phyloP scores from a whole-genome alignment of 2,113 vertebrate species.

The Smithornis capensis region DNA sequence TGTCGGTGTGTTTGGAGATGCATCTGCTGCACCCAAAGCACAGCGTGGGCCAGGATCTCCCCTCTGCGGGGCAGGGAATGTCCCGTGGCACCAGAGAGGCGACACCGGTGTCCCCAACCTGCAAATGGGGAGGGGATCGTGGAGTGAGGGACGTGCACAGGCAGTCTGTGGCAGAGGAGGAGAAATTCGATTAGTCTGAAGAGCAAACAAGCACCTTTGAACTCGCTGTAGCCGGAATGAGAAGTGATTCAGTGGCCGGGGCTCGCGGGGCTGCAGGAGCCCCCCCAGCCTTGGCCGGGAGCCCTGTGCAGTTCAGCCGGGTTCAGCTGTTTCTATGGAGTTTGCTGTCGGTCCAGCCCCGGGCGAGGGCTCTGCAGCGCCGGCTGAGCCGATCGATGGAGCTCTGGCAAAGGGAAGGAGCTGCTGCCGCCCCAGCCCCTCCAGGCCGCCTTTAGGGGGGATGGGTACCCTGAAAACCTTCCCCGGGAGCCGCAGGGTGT shows the following conservation, averaged over 20 bases:
- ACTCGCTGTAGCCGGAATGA: background rate
- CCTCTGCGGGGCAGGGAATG: background rate
- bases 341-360: background rate
- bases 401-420: background rate
- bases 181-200: background rate
- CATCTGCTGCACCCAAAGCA: background rate
- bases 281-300: background rate
- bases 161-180: background rate
- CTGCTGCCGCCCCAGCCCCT: background rate
- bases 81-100: background rate
- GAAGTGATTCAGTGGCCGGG: background rate
- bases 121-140: background rate
- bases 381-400: background rate
- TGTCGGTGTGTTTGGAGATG: fast-evolving
- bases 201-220: background rate
- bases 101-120: background rate
- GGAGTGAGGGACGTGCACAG: background rate
- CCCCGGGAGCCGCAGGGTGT: background rate
- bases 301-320: background rate
- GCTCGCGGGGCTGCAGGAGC: background rate
- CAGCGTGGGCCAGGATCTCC: background rate
- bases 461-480: background rate
- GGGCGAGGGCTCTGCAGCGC: background rate
- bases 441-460: background rate
- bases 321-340: conserved; percentile 4